A percentile compares a stretch with the other conserved stretches of the same genome.
Conservation (phyloP, 2,888 invertebrate genomes). For the Pterostichus madidus region DNA sequence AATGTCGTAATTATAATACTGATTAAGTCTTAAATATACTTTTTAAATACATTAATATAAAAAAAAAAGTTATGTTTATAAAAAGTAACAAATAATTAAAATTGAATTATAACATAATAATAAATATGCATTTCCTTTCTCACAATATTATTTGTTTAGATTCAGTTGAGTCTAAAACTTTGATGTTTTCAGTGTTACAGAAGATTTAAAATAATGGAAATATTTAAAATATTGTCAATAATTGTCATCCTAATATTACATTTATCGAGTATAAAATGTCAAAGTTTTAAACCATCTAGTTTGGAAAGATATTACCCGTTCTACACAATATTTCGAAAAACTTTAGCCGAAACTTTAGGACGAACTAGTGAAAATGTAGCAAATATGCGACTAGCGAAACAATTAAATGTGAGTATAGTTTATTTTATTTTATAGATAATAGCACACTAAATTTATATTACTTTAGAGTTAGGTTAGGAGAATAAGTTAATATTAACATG, state of each 20-base stretch:
- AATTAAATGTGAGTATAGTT: conserved; percentile 55
- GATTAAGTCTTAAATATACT: too few relatives aligned
- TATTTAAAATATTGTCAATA: not conserved
- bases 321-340: not conserved
- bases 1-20: too few relatives aligned
- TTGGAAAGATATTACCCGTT: conserved; percentile 16
- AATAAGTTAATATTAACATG: too few relatives aligned
- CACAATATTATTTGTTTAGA: too few relatives aligned
- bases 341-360: not conserved
- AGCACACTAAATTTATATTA: too few relatives aligned
- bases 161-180: too few relatives aligned
- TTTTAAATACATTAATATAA: too few relatives aligned
- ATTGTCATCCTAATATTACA: not conserved
- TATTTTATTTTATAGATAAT: not conserved
- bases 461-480: too few relatives aligned
- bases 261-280: not conserved
- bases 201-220: conserved; percentile 13
- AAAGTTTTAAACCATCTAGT: conserved; percentile 36
- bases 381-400: conserved; percentile 31
- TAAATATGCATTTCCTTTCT: too few relatives aligned
- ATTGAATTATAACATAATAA: too few relatives aligned
- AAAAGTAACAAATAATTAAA: too few relatives aligned
- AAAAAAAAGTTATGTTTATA: too few relatives aligned
- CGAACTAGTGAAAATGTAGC: conserved; percentile 50
- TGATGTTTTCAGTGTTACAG: not conserved